Evolutionary conservation across 2,888 invertebrate species (phyloP).

Genomic region (Rhingia rostrata): DNA sequence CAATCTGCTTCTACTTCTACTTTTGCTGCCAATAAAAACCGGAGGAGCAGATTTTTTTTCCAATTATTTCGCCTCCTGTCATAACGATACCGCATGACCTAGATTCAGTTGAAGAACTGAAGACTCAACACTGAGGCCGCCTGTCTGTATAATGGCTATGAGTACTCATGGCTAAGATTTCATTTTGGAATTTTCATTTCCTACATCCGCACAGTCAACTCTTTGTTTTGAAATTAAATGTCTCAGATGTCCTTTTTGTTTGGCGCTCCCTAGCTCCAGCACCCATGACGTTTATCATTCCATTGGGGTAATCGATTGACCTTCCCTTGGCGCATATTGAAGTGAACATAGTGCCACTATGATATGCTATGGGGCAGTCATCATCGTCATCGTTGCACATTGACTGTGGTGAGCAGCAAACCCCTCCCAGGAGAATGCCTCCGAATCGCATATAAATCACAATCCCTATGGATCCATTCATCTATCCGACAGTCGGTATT

Average conservation of each 20-base stretch:
- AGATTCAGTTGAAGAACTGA: constrained; percentile 27
- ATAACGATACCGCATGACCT: constrained; percentile 69
- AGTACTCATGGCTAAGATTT: constrained; percentile 44
- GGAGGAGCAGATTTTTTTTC: constrained; percentile 7
- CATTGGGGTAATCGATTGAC: constrained; percentile 68
- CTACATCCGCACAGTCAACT: constrained; percentile 22
- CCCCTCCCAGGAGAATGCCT: constrained; percentile 24
- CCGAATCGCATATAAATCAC: constrained; percentile 60
- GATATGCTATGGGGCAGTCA: not conserved
- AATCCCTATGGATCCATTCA: constrained; percentile 56
- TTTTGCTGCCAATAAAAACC: constrained; percentile 59
- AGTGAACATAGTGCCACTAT: not conserved
- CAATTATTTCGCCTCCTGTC: constrained; percentile 40
- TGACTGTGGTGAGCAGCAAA: not conserved
- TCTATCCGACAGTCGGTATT: constrained; percentile 41
- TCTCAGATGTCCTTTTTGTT: constrained; percentile 61
- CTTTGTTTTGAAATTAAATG: constrained; percentile 67
- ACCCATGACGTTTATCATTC: constrained; percentile 58
- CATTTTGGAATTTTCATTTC: constrained; percentile 60
- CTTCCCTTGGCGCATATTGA: constrained; percentile 54
- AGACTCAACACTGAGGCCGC: constrained; percentile 30
- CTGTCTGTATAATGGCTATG: not conserved
- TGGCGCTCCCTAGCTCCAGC: not conserved
- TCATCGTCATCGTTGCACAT: constrained; percentile 26
- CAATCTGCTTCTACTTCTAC: constrained; percentile 38